Evolutionary conservation across 2,797 vertebrate species (phyloP).

Genomic region (Echeneis naucrates): DNA sequence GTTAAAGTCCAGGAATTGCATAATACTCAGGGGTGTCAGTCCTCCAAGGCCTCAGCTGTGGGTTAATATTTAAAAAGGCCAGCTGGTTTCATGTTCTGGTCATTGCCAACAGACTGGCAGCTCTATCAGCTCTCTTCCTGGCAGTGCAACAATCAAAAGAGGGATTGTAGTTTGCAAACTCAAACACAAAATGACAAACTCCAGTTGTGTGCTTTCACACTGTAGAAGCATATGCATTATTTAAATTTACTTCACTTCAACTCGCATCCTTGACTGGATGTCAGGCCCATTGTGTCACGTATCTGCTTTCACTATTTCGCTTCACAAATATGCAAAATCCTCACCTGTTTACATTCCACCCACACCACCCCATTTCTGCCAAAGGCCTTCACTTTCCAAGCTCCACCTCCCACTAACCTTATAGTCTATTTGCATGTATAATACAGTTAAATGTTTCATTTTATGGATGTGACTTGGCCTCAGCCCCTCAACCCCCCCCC

Average conservation of each 20-base stretch:
- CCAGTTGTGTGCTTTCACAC: conserved; percentile 19
- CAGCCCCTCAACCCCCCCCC: not conserved
- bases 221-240: conserved; percentile 1
- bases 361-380: not conserved
- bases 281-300: conserved; percentile 26
- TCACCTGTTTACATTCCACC: conserved; percentile 4
- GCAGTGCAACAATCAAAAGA: conserved; percentile 24
- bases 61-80: conserved; percentile 87
- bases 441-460: conserved; percentile 68
- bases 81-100: conserved; percentile 79
- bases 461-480: conserved; percentile 24
- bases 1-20: conserved; percentile 4
- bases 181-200: conserved; percentile 19
- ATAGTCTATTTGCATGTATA: conserved; percentile 26
- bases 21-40: conserved; percentile 25
- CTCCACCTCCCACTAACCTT: not conserved
- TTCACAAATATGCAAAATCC: conserved; percentile 45
- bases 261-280: not conserved
- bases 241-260: conserved; percentile 20
- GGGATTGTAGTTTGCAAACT: conserved; percentile 40
- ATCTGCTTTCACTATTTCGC: conserved; percentile 33
- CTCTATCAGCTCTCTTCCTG: conserved; percentile 44
- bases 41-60: conserved; percentile 36
- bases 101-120: conserved; percentile 60
- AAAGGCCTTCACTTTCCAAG: not conserved